Conservation (phyloP, 1,140 invertebrate species). For the Lepidostoma basale region DNA sequence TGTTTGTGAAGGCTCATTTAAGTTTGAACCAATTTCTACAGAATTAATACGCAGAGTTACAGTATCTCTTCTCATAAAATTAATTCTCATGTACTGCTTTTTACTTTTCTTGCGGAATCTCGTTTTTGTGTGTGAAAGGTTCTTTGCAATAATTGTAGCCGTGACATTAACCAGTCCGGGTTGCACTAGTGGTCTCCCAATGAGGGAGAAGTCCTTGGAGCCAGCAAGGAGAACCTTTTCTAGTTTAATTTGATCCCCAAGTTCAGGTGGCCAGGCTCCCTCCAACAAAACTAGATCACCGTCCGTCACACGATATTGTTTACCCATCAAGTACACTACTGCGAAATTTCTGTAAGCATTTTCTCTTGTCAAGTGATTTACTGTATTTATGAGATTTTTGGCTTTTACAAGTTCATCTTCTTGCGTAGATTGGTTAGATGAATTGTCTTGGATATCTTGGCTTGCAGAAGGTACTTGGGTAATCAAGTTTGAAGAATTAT, state of each 20-base stretch:
- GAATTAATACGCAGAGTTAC: conserved; percentile 78
- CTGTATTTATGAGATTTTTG: conserved; percentile 54
- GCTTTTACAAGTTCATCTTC: conserved; percentile 43
- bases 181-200: conserved; percentile 83
- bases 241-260: conserved; percentile 81
- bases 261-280: conserved; percentile 81
- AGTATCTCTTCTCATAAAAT: conserved; percentile 72
- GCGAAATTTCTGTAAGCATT: conserved; percentile 82
- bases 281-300: conserved; percentile 86
- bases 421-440: no score
- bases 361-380: conserved; percentile 54
- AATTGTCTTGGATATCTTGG: no score
- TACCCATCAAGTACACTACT: conserved; percentile 80
- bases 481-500: no score
- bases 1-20: conserved; percentile 48
- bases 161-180: conserved; percentile 75
- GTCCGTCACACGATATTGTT: conserved; percentile 86
- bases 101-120: conserved; percentile 75
- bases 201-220: conserved; percentile 82
- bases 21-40: conserved; percentile 61
- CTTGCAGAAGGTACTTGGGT: no score
- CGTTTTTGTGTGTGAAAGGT: conserved; percentile 81
- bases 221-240: conserved; percentile 89
- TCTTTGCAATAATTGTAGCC: conserved; percentile 90
- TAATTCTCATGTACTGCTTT: conserved; percentile 78